These are phyloP conservation scores for Murina feae DNA, from an alignment of 2,113 vertebrate genomes.

Conservation along the genomic window DNA sequence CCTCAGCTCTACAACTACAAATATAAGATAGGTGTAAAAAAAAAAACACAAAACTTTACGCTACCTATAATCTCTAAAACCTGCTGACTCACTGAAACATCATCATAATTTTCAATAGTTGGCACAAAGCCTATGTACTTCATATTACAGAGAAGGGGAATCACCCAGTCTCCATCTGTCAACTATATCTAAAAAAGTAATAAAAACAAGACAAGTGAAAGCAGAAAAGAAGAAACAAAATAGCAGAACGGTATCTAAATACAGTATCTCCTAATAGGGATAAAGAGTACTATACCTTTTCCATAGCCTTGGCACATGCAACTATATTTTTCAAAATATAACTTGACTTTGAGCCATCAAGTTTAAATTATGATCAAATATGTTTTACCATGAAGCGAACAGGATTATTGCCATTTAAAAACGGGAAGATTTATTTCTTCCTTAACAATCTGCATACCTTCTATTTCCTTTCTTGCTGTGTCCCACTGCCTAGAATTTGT, in stretches of 20 bases:
- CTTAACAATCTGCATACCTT: background rate
- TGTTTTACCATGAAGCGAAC: background rate
- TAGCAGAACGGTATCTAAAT: background rate
- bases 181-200: background rate
- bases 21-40: background rate
- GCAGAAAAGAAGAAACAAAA: background rate
- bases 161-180: background rate
- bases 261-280: background rate
- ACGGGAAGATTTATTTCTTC: background rate
- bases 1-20: background rate
- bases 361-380: slow-evolving; percentile 32
- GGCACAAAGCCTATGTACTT: background rate
- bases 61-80: background rate
- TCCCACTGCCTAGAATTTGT: background rate
- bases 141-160: background rate
- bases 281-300: background rate
- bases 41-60: background rate
- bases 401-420: background rate
- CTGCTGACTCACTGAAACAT: background rate
- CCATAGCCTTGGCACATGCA: background rate
- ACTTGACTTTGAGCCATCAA: background rate
- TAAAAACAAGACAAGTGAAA: background rate
- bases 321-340: background rate
- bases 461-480: background rate
- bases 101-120: background rate